Conservation (phyloP, 2,797 vertebrate species). For the Fratercula arctica region DNA sequence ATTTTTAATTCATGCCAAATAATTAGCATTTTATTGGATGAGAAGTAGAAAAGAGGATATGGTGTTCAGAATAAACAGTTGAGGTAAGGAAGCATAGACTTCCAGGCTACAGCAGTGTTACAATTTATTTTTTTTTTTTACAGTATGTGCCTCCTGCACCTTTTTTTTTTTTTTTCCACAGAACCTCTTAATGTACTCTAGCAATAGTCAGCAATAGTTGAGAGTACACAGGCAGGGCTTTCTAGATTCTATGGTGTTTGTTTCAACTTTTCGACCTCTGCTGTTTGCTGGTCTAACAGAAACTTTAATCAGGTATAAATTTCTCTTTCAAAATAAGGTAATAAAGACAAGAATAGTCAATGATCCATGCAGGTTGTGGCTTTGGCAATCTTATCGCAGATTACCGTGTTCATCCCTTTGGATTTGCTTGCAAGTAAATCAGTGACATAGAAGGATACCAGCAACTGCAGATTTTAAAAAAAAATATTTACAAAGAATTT, state of each 20-base stretch:
- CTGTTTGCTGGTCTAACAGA: neutral
- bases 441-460: neutral
- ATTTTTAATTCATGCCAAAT: constrained; percentile 5
- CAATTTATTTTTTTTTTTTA: neutral
- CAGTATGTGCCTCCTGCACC: neutral
- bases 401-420: neutral
- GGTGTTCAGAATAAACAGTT: neutral
- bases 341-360: neutral
- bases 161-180: neutral
- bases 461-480: neutral
- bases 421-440: neutral
- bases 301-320: neutral
- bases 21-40: neutral
- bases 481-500: neutral
- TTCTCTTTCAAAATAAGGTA: neutral
- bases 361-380: neutral
- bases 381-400: neutral
- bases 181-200: neutral
- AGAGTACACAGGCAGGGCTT: neutral
- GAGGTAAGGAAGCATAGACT: neutral
- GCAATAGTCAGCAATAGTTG: neutral
- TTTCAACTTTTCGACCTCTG: neutral
- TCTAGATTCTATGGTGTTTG: neutral
- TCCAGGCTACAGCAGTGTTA: neutral
- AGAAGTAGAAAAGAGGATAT: neutral